phyloP scores from a whole-genome alignment of 2,888 invertebrate genomes.

The Tinea pellionella region DNA sequence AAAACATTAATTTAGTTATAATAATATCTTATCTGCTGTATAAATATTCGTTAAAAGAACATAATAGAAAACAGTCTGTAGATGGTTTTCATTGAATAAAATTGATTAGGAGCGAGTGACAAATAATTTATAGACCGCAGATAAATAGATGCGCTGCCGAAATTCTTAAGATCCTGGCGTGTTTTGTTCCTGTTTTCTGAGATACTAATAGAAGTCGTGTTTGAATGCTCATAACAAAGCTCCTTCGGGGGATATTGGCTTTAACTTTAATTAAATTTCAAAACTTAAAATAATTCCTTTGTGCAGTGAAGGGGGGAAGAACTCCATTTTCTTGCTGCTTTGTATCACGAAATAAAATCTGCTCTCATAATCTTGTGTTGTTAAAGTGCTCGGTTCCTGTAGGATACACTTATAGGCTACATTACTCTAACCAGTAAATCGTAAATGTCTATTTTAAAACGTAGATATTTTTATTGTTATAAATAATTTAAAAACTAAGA shows the following conservation, averaged over 20 bases:
- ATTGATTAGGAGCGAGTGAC: constrained; percentile 1
- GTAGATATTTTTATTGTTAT: too few relatives aligned
- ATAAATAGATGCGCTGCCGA: constrained; percentile 8
- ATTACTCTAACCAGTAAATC: not conserved
- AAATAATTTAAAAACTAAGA: too few relatives aligned
- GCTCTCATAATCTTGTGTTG: constrained; percentile 4
- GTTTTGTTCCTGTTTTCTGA: constrained; percentile 7
- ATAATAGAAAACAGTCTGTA: not conserved
- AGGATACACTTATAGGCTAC: too few relatives aligned
- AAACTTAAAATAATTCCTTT: constrained; percentile 15
- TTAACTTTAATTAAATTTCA: constrained; percentile 16
- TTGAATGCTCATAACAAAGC: constrained; percentile 14
- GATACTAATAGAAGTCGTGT: constrained; percentile 10
- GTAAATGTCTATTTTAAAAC: too few relatives aligned
- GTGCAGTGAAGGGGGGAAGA: constrained; percentile 11
- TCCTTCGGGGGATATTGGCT: constrained; percentile 13
- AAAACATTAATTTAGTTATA: too few relatives aligned
- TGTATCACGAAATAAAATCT: constrained; percentile 13
- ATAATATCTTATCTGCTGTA: too few relatives aligned
- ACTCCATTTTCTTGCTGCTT: not conserved
- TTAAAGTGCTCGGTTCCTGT: not conserved
- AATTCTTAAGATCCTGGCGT: not conserved
- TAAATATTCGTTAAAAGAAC: not conserved
- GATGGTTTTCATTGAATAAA: not conserved
- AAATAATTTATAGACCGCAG: not conserved